Evolutionary conservation across 2,113 vertebrate genomes (phyloP).

Genomic region (Lichenostomus cassidix): DNA sequence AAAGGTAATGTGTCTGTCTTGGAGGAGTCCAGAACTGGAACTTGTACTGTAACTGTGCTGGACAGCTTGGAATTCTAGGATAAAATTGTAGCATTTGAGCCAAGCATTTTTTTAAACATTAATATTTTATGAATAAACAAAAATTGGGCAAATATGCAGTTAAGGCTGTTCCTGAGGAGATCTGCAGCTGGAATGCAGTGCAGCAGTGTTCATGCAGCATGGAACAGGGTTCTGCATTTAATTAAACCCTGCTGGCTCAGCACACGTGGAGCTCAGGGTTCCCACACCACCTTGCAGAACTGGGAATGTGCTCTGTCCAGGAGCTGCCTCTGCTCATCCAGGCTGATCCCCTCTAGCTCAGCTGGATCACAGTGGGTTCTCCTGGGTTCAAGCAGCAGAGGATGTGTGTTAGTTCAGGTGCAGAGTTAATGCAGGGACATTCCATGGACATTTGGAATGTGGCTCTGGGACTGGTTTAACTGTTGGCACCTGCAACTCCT

Average conservation of each 20-base stretch:
- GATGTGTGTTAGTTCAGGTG: background rate
- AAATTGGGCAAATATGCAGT: background rate
- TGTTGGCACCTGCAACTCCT: background rate
- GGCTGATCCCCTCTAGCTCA: background rate
- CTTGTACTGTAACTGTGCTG: background rate
- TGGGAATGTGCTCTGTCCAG: background rate
- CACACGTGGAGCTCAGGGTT: background rate
- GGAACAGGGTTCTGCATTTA: background rate
- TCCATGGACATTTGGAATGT: background rate
- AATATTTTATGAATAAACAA: background rate
- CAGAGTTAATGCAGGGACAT: background rate
- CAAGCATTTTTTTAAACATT: background rate
- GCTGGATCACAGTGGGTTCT: background rate
- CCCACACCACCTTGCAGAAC: background rate
- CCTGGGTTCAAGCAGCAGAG: background rate
- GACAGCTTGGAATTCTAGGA: background rate
- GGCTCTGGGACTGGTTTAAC: background rate
- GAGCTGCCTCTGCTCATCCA: background rate
- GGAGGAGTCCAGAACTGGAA: background rate
- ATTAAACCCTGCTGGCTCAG: background rate
- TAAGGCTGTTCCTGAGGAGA: background rate
- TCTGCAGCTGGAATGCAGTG: background rate
- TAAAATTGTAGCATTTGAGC: background rate
- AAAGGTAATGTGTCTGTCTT: background rate
- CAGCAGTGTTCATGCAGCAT: background rate